Evolutionary conservation across 2,888 invertebrate genomes (phyloP), one percentile per base, ranked within the genome.

Genomic region (Chrysotoxum bicinctum): DNA sequence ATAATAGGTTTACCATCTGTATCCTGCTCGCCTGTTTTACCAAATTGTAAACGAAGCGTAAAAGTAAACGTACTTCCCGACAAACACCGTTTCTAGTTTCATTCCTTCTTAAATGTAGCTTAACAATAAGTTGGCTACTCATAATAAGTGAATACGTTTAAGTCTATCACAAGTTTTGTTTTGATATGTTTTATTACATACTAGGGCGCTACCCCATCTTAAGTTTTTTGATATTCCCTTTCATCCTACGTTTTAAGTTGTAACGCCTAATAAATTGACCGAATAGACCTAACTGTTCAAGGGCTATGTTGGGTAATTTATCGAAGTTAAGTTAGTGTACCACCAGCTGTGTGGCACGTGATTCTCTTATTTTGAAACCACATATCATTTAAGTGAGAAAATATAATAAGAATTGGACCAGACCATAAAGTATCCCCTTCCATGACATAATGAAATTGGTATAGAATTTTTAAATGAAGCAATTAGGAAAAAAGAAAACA

Each of bases 341-440:
- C 64, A 45, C 64, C 64, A 30, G 45, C 64, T 64, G 64, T 45
- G 43, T 19, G 30, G 64, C 64, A 45, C 45, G 45, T 45, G 64
- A 30, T 64, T 30, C 14, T 45, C 30, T 64, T 64, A 62, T 43
- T 19, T 26, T 26, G 6, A 30, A 26, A 26, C 16, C n/a, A 62
- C 62, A 43, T 19, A 23, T 43, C 23, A 40, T 26, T 23, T 40
- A 21, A 37, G n/a, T 37, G 1, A n/a, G n/a, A 37, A 8, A 35
- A 21, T 19, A 4, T 35, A 56, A 35, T 19, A 0, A 35, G 3
- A 30, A 56, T 21, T 8, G 37, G 19, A 32, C 16, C 52, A n/a
- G 19, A 32, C 16, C 52, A n/a, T 23, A 35, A 16, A 16, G 16
- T 40, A 5, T n/a, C 14, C 40, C 40, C 40, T n/a, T 2, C 6